Conservation (phyloP, 2,888 invertebrate genomes). For the Heteropelma amictum region DNA sequence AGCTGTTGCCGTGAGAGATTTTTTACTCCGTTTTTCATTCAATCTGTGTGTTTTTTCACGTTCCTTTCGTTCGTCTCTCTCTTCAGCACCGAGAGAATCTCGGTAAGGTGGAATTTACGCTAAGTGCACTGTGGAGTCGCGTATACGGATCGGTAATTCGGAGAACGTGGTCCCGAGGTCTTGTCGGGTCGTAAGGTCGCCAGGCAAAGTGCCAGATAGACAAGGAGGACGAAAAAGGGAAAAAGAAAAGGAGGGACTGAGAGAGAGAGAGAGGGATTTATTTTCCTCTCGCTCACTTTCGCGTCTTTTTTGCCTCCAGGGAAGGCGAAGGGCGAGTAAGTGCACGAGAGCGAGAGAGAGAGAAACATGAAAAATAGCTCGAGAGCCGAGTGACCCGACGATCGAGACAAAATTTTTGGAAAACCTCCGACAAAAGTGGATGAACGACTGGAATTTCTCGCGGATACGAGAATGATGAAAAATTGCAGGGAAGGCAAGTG, state of each 20-base stretch:
- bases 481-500: too few species aligned
- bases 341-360: background rate
- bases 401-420: too few species aligned
- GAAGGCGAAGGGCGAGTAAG: background rate
- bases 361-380: too few species aligned
- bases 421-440: too few species aligned
- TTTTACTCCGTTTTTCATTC: too few species aligned
- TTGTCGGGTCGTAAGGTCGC: slow-evolving; percentile 72
- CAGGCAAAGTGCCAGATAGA: slow-evolving; percentile 75
- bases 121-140: slow-evolving; percentile 71
- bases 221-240: slow-evolving; percentile 38
- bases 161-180: slow-evolving; percentile 74
- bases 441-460: too few species aligned
- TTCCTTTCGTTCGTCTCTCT: slow-evolving; percentile 36
- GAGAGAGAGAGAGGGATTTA: slow-evolving; percentile 58
- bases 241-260: slow-evolving; percentile 64
- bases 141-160: slow-evolving; percentile 74
- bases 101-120: slow-evolving; percentile 70
- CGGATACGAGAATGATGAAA: too few species aligned
- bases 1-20: too few species aligned
- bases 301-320: slow-evolving; percentile 9
- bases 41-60: slow-evolving; percentile 23
- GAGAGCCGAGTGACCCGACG: too few species aligned
- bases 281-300: slow-evolving; percentile 50
- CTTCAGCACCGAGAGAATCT: slow-evolving; percentile 43